Percentiles rank a stretch among this genome's conserved stretches.
Conservation (phyloP, 2,113 vertebrate genomes). For the Gadus macrocephalus region DNA sequence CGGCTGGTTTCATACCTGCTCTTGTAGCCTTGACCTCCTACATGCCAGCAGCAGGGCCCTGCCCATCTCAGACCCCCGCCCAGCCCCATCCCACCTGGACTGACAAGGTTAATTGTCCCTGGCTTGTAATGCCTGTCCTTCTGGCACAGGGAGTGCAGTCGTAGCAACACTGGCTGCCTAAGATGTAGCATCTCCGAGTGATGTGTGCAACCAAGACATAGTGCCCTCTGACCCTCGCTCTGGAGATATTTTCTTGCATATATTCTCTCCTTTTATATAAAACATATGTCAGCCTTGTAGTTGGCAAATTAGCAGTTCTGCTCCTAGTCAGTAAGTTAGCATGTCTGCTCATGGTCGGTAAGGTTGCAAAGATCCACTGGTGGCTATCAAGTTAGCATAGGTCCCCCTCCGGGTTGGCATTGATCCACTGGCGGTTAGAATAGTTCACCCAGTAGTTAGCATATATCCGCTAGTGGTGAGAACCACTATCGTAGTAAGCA, state of each 20-base stretch:
- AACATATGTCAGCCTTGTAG: too few relatives aligned
- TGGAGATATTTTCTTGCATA: slow-evolving; percentile 15
- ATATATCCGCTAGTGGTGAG: too few relatives aligned
- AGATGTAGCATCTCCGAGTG: slow-evolving; percentile 17
- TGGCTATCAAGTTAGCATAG: too few relatives aligned
- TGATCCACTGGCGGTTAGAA: too few relatives aligned
- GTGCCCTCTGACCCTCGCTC: slow-evolving; percentile 19
- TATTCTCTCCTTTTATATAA: background rate
- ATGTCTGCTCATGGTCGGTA: background rate
- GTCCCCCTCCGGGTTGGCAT: too few relatives aligned
- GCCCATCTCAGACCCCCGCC: slow-evolving; percentile 53
- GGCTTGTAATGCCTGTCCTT: slow-evolving; percentile 52
- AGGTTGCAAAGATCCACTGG: slow-evolving; percentile 11
- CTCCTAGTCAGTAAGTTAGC: slow-evolving; percentile 5
- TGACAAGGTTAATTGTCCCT: slow-evolving; percentile 67
- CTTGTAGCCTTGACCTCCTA: slow-evolving; percentile 59
- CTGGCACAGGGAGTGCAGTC: slow-evolving; percentile 45
- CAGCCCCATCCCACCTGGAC: slow-evolving; percentile 24
- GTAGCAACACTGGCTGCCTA: slow-evolving; percentile 33
- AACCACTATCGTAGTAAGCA: too few relatives aligned
- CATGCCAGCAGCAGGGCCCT: slow-evolving; percentile 49
- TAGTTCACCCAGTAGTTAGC: too few relatives aligned
- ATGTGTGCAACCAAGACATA: slow-evolving; percentile 1
- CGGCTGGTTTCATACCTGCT: slow-evolving; percentile 29
- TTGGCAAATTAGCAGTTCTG: slow-evolving; percentile 1